A percentile compares a stretch with the other conserved stretches of the same genome.
Evolutionary conservation across 2,113 vertebrate species (phyloP).

Genomic region (Ceyx cyanopectus): DNA sequence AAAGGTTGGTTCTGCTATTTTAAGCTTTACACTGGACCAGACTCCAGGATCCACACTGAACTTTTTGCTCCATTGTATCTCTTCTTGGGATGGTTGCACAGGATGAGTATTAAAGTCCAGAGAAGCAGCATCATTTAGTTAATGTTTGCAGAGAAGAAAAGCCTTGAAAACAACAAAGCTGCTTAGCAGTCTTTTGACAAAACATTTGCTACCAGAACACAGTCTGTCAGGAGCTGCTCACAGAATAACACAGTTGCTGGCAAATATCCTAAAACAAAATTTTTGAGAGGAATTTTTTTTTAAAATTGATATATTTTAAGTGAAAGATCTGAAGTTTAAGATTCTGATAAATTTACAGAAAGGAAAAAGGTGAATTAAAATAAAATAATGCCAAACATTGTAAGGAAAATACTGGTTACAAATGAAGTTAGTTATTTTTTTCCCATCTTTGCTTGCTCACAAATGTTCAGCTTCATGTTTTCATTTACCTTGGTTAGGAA

Average conservation of each 20-base stretch:
- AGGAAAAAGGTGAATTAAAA: background rate
- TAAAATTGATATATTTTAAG: background rate
- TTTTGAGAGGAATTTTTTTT: background rate
- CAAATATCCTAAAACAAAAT: background rate
- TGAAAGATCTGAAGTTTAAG: background rate
- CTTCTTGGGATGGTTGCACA: background rate
- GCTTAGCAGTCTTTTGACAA: background rate
- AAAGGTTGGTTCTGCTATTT: background rate
- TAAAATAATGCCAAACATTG: background rate
- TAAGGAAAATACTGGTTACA: background rate
- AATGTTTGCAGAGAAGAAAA: background rate
- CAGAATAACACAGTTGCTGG: background rate
- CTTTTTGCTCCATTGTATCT: background rate
- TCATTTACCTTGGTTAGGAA: conserved; percentile 22
- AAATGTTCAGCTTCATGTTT: background rate
- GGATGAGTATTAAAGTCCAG: background rate
- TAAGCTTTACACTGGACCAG: background rate
- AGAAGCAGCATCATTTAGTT: background rate
- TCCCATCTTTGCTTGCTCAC: background rate
- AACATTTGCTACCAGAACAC: background rate
- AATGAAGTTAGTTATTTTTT: background rate
- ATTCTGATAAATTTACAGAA: background rate
- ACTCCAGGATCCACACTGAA: background rate
- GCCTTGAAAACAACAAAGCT: background rate
- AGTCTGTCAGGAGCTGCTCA: background rate